Evolutionary conservation across 2,888 invertebrate species (phyloP).

Genomic region (Yponomeuta plumbellus): DNA sequence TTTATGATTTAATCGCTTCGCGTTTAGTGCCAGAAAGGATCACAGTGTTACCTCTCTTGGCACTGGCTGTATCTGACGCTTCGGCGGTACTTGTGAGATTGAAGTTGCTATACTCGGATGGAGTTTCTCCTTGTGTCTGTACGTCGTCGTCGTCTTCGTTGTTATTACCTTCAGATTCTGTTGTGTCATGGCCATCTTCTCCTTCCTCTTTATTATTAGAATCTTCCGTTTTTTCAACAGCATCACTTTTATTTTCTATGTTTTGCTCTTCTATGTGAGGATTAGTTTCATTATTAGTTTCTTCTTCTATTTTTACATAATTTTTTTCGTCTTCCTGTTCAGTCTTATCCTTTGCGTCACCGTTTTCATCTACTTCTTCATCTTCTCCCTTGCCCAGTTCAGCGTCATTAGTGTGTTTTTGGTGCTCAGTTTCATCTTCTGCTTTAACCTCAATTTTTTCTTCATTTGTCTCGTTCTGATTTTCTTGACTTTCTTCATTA

Average conservation of each 20-base stretch:
- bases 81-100: constrained; percentile 57
- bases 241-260: constrained; percentile 20
- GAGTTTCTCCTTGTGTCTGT: constrained; percentile 64
- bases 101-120: constrained; percentile 59
- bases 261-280: constrained; percentile 24
- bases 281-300: constrained; percentile 25
- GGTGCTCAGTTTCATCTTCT: constrained; percentile 20
- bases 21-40: constrained; percentile 66
- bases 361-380: constrained; percentile 17
- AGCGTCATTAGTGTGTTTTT: constrained; percentile 20
- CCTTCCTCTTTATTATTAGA: constrained; percentile 29
- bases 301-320: constrained; percentile 29
- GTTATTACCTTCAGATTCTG: constrained; percentile 60
- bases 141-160: constrained; percentile 75
- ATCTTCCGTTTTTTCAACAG: constrained; percentile 18
- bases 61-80: constrained; percentile 54
- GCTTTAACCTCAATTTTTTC: constrained; percentile 18
- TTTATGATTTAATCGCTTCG: constrained; percentile 60
- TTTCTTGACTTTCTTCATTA: constrained; percentile 21
- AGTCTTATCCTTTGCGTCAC: constrained; percentile 28
- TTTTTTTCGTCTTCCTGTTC: constrained; percentile 27
- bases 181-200: constrained; percentile 26
- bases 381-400: constrained; percentile 20
- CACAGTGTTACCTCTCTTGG: constrained; percentile 62
- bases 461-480: constrained; percentile 27